Evolutionary conservation across 1,140 invertebrate species (phyloP).

Genomic region (Drosophila sturtevanti): DNA sequence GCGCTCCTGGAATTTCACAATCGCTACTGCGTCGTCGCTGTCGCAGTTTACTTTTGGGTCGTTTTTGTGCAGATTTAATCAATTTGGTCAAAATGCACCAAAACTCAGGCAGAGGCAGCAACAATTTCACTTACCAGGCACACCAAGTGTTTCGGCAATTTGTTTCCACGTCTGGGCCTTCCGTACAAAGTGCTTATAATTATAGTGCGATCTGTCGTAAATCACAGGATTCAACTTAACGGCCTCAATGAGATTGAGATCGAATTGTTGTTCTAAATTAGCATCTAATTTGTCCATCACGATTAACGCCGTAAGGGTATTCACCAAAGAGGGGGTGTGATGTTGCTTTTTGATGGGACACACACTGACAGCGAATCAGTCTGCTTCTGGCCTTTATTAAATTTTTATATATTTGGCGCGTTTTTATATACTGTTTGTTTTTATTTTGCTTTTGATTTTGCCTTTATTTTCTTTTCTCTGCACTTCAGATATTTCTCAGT

Average conservation of each 20-base stretch:
- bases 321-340: conserved; percentile 48
- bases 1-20: conserved; percentile 64
- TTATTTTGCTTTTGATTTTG: conserved; percentile 74
- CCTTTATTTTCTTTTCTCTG: conserved; percentile 72
- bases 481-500: conserved; percentile 72
- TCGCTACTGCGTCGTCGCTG: conserved; percentile 58
- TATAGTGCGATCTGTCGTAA: conserved; percentile 80
- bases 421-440: conserved; percentile 71
- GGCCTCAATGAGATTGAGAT: conserved; percentile 79
- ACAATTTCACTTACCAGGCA: conserved; percentile 76
- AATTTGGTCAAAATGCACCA: conserved; percentile 26
- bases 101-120: conserved; percentile 7
- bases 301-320: conserved; percentile 69
- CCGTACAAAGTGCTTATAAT: conserved; percentile 79
- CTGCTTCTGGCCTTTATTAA: conserved; percentile 72
- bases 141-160: conserved; percentile 80
- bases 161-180: conserved; percentile 81
- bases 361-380: conserved; percentile 54
- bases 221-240: conserved; percentile 81
- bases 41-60: conserved; percentile 73
- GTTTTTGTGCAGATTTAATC: conserved; percentile 57
- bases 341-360: conserved; percentile 33
- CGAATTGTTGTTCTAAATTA: conserved; percentile 80
- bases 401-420: conserved; percentile 77
- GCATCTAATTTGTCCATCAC: conserved; percentile 79